phyloP scores from a whole-genome alignment of 2,888 invertebrate genomes.

The Trichogramma evanescens region DNA sequence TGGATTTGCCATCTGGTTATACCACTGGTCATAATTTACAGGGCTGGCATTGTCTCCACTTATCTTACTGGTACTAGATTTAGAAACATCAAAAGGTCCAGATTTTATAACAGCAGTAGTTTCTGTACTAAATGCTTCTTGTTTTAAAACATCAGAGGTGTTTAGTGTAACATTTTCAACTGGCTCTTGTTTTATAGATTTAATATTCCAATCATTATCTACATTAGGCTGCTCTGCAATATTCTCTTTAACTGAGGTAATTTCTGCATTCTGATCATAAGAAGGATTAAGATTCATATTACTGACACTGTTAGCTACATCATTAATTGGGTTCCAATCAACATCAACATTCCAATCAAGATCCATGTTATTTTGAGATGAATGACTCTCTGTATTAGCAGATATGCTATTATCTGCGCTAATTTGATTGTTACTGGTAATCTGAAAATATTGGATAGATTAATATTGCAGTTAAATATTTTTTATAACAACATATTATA shows the following conservation, averaged over 20 bases:
- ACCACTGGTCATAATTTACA: constrained; percentile 42
- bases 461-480: background rate
- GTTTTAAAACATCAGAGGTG: too few species aligned
- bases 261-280: constrained; percentile 11
- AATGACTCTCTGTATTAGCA: constrained; percentile 24
- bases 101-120: too few species aligned
- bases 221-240: background rate
- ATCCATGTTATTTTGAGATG: constrained; percentile 27
- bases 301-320: constrained; percentile 32
- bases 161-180: background rate
- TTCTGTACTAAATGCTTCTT: too few species aligned
- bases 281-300: constrained; percentile 31
- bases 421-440: constrained; percentile 13
- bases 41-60: too few species aligned
- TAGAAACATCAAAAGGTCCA: too few species aligned
- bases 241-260: constrained; percentile 5
- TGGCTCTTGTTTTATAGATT: background rate
- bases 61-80: too few species aligned
- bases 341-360: constrained; percentile 28
- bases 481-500: background rate
- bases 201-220: constrained; percentile 13
- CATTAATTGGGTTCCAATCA: constrained; percentile 28
- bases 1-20: constrained; percentile 34
- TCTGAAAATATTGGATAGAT: constrained; percentile 4
- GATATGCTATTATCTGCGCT: constrained; percentile 12